phyloP scores from a whole-genome alignment of 2,888 invertebrate species.

The Serripes groenlandicus region DNA sequence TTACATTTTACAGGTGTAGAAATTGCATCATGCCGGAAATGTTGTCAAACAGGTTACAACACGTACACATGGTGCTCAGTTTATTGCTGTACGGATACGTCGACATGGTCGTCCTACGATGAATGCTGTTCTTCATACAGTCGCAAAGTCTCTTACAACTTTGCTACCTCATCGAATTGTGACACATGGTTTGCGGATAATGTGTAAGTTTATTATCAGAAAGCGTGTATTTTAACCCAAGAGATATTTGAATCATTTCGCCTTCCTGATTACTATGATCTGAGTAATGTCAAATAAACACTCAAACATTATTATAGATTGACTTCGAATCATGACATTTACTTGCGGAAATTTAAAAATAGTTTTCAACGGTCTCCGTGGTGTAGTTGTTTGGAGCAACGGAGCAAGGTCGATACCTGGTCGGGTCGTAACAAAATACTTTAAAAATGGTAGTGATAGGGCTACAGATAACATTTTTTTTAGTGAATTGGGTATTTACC shows the following conservation, averaged over 20 bases:
- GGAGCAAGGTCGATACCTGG: no score
- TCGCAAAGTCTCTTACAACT: not conserved
- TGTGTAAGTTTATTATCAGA: not conserved
- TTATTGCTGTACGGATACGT: not conserved
- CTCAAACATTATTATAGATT: not conserved
- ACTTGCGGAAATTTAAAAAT: no score
- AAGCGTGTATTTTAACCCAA: not conserved
- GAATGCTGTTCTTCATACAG: not conserved
- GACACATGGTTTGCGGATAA: not conserved
- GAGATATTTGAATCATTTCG: no score
- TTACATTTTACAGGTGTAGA: no score
- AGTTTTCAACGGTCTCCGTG: no score
- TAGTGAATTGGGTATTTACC: no score
- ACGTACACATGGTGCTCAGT: not conserved
- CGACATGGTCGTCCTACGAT: not conserved
- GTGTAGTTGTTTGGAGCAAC: no score
- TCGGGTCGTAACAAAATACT: no score
- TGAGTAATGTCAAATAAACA: not conserved
- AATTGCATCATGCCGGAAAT: no score
- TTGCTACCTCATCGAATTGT: not conserved
- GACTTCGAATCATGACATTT: no score
- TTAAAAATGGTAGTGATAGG: no score
- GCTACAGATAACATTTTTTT: no score
- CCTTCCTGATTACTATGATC: not conserved
- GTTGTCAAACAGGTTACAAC: slow-evolving; percentile 9